phyloP scores from a whole-genome alignment of 2,888 invertebrate species.

The Drosophila nr. perissopoda region DNA sequence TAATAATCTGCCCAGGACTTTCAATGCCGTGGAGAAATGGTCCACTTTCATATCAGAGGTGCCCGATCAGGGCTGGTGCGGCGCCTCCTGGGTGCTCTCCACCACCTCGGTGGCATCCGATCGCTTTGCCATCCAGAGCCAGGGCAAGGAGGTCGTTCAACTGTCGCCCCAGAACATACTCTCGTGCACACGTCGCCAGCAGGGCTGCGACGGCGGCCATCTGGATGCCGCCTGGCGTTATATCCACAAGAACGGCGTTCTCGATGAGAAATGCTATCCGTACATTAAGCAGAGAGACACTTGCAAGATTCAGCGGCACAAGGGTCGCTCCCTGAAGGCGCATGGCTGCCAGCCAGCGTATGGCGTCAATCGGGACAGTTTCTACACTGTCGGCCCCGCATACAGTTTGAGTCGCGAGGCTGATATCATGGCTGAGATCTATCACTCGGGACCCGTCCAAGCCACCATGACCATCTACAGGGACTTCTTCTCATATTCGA shows the following conservation, averaged over 20 bases:
- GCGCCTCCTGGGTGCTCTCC: slow-evolving; percentile 96
- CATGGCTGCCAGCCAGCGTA: slow-evolving; percentile 86
- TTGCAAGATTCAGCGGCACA: slow-evolving; percentile 88
- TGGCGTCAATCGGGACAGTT: slow-evolving; percentile 86
- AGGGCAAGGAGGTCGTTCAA: slow-evolving; percentile 89
- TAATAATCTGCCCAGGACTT: slow-evolving; percentile 87
- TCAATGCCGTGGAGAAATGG: slow-evolving; percentile 93
- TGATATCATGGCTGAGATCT: slow-evolving; percentile 96
- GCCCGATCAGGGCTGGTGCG: slow-evolving; percentile 91
- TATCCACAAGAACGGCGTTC: slow-evolving; percentile 91
- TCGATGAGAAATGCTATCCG: slow-evolving; percentile 94
- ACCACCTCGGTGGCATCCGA: slow-evolving; percentile 93
- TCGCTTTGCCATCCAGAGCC: slow-evolving; percentile 93
- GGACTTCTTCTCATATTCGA: slow-evolving; percentile 96
- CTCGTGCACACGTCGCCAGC: slow-evolving; percentile 92
- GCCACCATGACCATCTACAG: slow-evolving; percentile 95
- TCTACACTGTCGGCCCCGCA: slow-evolving; percentile 91
- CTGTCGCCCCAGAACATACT: slow-evolving; percentile 94
- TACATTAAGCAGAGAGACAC: slow-evolving; percentile 88
- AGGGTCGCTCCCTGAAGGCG: slow-evolving; percentile 80
- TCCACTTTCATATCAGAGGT: slow-evolving; percentile 89
- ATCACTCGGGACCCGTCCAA: slow-evolving; percentile 96
- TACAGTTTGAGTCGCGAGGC: slow-evolving; percentile 90
- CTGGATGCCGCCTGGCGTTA: slow-evolving; percentile 97
- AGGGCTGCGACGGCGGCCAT: slow-evolving; percentile 95